Percentiles rank a stretch among this genome's conserved stretches.
Evolutionary conservation across 2,113 vertebrate species (phyloP).

Genomic region (Sclerurus mexicanus): DNA sequence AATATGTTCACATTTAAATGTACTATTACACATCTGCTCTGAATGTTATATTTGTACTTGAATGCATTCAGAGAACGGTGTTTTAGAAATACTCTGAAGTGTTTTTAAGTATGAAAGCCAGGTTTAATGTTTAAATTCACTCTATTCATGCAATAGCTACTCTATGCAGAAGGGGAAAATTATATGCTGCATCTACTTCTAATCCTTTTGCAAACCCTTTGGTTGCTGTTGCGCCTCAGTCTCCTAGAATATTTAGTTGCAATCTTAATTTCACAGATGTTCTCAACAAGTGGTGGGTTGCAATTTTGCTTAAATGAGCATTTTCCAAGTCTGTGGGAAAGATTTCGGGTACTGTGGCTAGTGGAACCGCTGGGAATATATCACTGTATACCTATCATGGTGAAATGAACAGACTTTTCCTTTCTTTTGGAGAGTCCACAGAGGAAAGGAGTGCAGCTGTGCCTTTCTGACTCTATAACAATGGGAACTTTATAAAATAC

Average conservation of each 20-base stretch:
- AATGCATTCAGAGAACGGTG: not conserved
- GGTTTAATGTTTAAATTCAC: not conserved
- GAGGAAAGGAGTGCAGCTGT: not conserved
- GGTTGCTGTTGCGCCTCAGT: not conserved
- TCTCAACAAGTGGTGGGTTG: not conserved
- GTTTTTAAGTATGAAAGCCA: not conserved
- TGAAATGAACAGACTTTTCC: not conserved
- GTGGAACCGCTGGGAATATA: not conserved
- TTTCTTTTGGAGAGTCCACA: not conserved
- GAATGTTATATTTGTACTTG: not conserved
- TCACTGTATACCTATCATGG: not conserved
- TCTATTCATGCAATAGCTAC: not conserved
- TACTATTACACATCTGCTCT: not conserved
- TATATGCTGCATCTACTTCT: not conserved
- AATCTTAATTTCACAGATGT: not conserved
- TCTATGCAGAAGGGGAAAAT: not conserved
- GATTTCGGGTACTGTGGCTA: not conserved
- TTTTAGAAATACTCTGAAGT: not conserved
- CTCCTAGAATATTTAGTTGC: not conserved
- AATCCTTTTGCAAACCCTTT: not conserved
- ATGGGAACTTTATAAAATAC: not conserved
- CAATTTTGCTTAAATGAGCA: not conserved
- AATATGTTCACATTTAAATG: not conserved
- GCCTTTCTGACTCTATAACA: not conserved
- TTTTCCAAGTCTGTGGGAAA: not conserved